Evolutionary conservation across 2,797 vertebrate genomes (phyloP).

Genomic region (Alectoris magna): DNA sequence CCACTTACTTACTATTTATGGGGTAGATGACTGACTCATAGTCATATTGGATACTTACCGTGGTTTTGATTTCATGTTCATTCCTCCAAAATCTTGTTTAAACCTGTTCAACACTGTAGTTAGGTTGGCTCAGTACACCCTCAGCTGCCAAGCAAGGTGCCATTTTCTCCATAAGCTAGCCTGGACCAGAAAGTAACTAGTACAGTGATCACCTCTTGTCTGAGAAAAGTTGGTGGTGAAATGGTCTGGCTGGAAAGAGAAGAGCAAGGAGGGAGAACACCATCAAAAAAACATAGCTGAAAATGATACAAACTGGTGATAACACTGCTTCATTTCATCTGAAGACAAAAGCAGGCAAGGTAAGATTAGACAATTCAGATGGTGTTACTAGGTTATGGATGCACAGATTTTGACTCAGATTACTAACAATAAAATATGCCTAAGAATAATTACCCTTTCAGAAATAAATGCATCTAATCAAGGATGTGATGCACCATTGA

Average conservation of each 20-base stretch:
- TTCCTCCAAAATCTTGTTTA: too few species aligned
- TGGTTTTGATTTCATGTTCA: neutral
- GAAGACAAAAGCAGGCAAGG: slow-evolving; percentile 45
- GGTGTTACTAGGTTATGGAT: slow-evolving; percentile 46
- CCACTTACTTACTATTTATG: neutral
- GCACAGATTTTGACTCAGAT: slow-evolving; percentile 60
- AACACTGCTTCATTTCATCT: slow-evolving; percentile 66
- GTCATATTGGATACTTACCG: too few species aligned
- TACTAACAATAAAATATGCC: slow-evolving; percentile 71
- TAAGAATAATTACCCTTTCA: slow-evolving; percentile 76
- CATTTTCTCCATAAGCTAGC: neutral
- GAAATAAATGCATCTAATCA: slow-evolving; percentile 68
- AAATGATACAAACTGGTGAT: slow-evolving; percentile 69
- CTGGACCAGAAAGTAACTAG: neutral
- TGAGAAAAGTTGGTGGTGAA: neutral
- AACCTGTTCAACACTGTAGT: too few species aligned
- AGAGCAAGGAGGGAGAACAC: too few species aligned
- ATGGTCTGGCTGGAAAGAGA: too few species aligned
- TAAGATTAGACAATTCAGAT: slow-evolving; percentile 40
- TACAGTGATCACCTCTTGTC: neutral
- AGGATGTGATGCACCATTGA: slow-evolving; percentile 59
- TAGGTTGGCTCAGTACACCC: too few species aligned
- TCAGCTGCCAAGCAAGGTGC: neutral
- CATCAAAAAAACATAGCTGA: slow-evolving; percentile 22
- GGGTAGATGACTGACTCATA: neutral